Percentiles rank a stretch among this genome's conserved stretches.
Conservation (phyloP, 2,113 vertebrate genomes). For the Laterallus jamaicensis region DNA sequence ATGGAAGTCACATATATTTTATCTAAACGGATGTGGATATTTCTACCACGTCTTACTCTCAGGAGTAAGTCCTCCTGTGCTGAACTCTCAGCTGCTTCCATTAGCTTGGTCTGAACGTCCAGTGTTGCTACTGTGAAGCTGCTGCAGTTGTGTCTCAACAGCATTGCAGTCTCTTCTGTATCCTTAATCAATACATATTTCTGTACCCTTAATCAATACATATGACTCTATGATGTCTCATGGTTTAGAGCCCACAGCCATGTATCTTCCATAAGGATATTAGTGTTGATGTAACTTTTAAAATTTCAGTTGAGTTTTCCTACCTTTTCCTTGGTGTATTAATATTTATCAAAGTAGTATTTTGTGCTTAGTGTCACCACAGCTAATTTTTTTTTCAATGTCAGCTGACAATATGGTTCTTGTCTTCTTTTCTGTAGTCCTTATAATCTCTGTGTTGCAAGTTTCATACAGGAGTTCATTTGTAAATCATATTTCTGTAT, state of each 20-base stretch:
- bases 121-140: not conserved
- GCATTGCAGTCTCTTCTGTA: not conserved
- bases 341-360: not conserved
- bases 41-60: not conserved
- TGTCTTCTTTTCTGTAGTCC: not conserved
- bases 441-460: not conserved
- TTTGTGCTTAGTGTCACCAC: not conserved
- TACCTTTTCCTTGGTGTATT: not conserved
- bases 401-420: not conserved
- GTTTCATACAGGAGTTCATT: not conserved
- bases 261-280: not conserved
- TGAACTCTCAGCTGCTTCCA: not conserved
- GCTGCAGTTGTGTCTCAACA: not conserved
- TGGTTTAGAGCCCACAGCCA: not conserved
- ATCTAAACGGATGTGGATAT: not conserved
- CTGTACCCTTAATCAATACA: not conserved
- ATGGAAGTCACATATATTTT: not conserved
- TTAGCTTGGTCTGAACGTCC: not conserved
- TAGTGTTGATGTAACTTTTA: not conserved
- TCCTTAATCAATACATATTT: not conserved
- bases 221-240: not conserved
- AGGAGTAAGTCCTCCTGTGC: not conserved
- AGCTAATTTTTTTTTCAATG: fast-evolving
- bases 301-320: not conserved
- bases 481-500: not conserved